Conservation (phyloP, 2,888 invertebrate species). For the Lottia scabra region DNA sequence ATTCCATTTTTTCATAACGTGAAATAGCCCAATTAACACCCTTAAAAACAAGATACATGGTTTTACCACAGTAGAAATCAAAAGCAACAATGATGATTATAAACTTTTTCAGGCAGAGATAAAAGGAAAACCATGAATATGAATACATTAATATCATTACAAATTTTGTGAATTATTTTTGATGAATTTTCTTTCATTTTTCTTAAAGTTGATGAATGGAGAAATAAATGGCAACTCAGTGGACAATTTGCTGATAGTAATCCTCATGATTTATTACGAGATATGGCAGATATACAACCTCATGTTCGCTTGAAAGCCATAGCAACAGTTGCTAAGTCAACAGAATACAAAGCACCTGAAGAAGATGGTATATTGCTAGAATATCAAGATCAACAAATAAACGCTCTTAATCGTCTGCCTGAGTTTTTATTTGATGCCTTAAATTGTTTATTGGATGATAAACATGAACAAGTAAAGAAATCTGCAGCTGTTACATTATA, state of each 20-base stretch:
- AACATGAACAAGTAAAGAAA: conserved; percentile 53
- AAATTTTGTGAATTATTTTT: not conserved
- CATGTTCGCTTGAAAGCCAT: conserved; percentile 66
- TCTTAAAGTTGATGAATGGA: conserved; percentile 66
- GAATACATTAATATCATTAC: too few species aligned
- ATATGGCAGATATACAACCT: conserved; percentile 68
- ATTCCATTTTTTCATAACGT: too few species aligned
- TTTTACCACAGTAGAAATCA: too few species aligned
- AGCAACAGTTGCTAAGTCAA: conserved; percentile 64
- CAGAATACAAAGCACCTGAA: conserved; percentile 57
- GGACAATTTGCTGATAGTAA: conserved; percentile 64
- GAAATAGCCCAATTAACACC: too few species aligned
- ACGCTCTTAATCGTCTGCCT: conserved; percentile 44
- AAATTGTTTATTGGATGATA: conserved; percentile 63
- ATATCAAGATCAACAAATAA: conserved; percentile 25
- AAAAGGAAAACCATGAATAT: too few species aligned
- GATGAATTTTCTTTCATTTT: not conserved
- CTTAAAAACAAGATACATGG: too few species aligned
- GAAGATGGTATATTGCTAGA: conserved; percentile 47
- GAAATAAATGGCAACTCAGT: conserved; percentile 64
- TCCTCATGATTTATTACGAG: conserved; percentile 65
- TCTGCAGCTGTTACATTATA: conserved; percentile 65
- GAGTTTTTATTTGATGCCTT: conserved; percentile 64
- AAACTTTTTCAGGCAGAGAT: too few species aligned
- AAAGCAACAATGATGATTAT: too few species aligned